phyloP scores from a whole-genome alignment of 2,797 vertebrate species.

The Xenopus petersii region DNA sequence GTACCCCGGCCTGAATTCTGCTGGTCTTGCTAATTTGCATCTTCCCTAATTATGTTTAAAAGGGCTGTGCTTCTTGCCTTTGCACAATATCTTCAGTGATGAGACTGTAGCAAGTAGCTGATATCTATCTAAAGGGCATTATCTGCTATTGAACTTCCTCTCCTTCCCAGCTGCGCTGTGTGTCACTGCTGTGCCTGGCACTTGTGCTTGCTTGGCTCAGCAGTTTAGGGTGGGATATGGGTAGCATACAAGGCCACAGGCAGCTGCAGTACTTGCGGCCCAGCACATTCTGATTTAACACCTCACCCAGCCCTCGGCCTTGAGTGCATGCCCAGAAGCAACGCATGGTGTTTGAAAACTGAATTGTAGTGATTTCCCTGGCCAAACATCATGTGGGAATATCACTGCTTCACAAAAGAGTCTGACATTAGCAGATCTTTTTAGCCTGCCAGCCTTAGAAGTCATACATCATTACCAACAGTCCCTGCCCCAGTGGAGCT shows the following conservation, averaged over 20 bases:
- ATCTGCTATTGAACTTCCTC: background rate
- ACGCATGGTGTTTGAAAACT: no score
- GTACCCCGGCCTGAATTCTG: no score
- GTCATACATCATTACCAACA: no score
- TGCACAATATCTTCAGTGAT: background rate
- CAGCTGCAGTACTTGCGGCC: conserved; percentile 20
- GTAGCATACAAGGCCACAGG: background rate
- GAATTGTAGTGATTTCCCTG: no score
- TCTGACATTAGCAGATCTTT: no score
- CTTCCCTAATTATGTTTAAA: background rate
- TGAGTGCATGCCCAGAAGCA: no score
- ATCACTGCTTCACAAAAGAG: no score
- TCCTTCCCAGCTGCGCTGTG: conserved; percentile 26
- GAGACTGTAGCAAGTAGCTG: background rate
- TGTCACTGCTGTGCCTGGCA: conserved; percentile 23
- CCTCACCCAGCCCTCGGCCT: background rate
- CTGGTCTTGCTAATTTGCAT: background rate
- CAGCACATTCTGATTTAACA: conserved; percentile 4
- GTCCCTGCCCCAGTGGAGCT: no score
- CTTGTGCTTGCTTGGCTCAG: conserved; percentile 1
- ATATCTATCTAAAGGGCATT: background rate
- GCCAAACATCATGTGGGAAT: no score
- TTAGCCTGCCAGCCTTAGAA: no score
- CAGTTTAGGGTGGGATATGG: background rate
- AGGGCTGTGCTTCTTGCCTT: background rate